These are phyloP conservation scores for Baryphthengus martii DNA, from an alignment of 2,113 vertebrate species.

Conservation along the genomic window DNA sequence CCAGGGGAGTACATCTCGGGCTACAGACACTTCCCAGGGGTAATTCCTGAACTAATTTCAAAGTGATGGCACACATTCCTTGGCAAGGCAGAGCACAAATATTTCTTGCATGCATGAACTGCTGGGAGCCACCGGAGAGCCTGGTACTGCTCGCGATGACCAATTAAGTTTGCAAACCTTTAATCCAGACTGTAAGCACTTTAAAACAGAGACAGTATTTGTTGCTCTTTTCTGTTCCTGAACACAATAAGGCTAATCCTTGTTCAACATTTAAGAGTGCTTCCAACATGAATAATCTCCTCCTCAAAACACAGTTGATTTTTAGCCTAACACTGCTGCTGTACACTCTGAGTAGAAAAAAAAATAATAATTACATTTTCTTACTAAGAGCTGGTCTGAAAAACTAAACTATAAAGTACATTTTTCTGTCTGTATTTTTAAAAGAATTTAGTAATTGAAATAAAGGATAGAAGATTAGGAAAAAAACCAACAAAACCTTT, in stretches of 20 bases:
- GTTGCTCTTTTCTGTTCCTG: slow-evolving; percentile 14
- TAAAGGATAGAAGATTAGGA: background rate
- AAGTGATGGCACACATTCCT: background rate
- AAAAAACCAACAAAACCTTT: background rate
- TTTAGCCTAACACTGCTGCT: background rate
- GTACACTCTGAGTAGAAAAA: background rate
- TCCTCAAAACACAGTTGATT: background rate
- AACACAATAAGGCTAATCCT: slow-evolving; percentile 5
- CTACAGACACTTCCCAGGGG: slow-evolving; percentile 1
- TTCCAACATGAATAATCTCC: slow-evolving; percentile 7
- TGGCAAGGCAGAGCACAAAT: slow-evolving; percentile 23
- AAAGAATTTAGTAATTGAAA: background rate
- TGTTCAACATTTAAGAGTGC: background rate
- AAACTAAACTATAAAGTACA: background rate
- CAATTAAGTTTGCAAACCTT: background rate
- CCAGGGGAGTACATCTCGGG: background rate
- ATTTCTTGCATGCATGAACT: background rate
- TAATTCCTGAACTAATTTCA: background rate
- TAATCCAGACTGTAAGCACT: background rate
- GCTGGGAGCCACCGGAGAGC: slow-evolving; percentile 16
- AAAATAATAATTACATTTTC: background rate
- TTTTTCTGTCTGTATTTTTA: background rate
- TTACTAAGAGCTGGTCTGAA: background rate
- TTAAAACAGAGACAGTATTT: background rate
- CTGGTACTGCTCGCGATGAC: background rate